These are phyloP conservation scores for Erinaceus europaeus DNA, from an alignment of 2,113 vertebrate genomes.

Conservation along the genomic window DNA sequence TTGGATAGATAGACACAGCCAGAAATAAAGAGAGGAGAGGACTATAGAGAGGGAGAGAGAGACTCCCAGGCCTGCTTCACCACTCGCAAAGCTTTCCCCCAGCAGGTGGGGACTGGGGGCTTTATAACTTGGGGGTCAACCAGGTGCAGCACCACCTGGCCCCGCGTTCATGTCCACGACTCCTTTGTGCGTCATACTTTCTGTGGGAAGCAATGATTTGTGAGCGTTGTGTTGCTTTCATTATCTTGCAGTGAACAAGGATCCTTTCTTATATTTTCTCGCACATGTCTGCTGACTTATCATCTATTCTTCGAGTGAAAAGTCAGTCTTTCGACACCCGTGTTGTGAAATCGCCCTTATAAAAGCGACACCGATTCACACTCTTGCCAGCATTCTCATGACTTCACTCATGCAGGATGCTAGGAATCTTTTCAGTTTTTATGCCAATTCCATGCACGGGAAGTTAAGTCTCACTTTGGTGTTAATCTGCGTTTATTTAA, in stretches of 20 bases:
- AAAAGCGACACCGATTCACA: not conserved
- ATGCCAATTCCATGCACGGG: not conserved
- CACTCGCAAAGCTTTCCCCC: too few species aligned
- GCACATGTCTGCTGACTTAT: not conserved
- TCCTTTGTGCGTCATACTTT: not conserved
- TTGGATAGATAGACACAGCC: too few species aligned
- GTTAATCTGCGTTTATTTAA: slow-evolving; percentile 4
- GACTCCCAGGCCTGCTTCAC: too few species aligned
- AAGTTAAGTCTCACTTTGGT: not conserved
- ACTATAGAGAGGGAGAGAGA: too few species aligned
- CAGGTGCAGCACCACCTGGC: too few species aligned
- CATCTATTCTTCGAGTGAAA: too few species aligned
- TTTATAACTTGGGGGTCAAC: too few species aligned
- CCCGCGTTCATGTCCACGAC: too few species aligned
- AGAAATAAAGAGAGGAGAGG: too few species aligned
- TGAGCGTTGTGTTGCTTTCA: not conserved
- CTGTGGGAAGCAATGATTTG: not conserved
- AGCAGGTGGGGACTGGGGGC: too few species aligned
- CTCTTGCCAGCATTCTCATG: not conserved
- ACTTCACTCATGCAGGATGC: not conserved
- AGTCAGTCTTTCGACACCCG: not conserved
- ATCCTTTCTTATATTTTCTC: not conserved
- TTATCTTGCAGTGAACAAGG: not conserved
- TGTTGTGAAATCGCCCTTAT: not conserved
- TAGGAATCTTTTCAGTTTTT: not conserved